A percentile compares a stretch with the other conserved stretches of the same genome.
Conservation (phyloP, 1,140 invertebrate genomes). For the Ooceraea biroi region DNA sequence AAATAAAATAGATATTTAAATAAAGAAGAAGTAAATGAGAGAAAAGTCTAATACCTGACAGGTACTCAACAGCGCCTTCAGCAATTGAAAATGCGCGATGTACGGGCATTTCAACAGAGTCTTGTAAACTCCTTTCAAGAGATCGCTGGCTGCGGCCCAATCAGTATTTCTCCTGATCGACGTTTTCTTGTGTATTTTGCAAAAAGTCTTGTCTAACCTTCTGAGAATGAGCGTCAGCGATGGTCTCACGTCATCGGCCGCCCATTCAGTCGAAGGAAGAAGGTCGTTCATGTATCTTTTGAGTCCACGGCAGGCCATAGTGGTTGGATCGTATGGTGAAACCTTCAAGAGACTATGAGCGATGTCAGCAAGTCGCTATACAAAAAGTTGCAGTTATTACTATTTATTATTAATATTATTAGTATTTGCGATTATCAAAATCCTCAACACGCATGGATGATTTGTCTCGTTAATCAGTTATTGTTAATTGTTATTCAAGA, state of each 20-base stretch:
- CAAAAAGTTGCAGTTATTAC: not conserved
- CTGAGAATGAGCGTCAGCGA: slow-evolving; percentile 96
- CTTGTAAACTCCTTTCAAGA: slow-evolving; percentile 97
- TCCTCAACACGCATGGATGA: not conserved
- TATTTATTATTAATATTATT: slow-evolving; percentile 4
- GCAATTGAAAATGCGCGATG: slow-evolving; percentile 98
- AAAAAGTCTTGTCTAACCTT: slow-evolving; percentile 98
- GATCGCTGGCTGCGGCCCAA: slow-evolving; percentile 97
- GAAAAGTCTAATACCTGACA: slow-evolving; percentile 89
- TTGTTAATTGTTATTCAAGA: not conserved
- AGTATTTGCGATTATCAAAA: not conserved
- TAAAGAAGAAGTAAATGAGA: not conserved
- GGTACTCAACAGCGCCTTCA: slow-evolving; percentile 95
- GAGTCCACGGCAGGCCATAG: slow-evolving; percentile 96
- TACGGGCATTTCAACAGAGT: slow-evolving; percentile 97
- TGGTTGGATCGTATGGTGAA: slow-evolving; percentile 98
- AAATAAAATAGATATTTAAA: no score
- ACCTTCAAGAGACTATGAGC: slow-evolving; percentile 98
- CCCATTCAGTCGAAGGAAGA: slow-evolving; percentile 98
- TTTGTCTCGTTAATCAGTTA: not conserved
- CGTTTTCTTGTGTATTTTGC: slow-evolving; percentile 98
- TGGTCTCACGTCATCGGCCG: slow-evolving; percentile 96
- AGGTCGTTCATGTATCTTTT: slow-evolving; percentile 98
- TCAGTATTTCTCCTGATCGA: slow-evolving; percentile 96
- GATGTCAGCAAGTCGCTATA: slow-evolving; percentile 96